phyloP scores from a whole-genome alignment of 2,113 vertebrate species.

The Channa argus region DNA sequence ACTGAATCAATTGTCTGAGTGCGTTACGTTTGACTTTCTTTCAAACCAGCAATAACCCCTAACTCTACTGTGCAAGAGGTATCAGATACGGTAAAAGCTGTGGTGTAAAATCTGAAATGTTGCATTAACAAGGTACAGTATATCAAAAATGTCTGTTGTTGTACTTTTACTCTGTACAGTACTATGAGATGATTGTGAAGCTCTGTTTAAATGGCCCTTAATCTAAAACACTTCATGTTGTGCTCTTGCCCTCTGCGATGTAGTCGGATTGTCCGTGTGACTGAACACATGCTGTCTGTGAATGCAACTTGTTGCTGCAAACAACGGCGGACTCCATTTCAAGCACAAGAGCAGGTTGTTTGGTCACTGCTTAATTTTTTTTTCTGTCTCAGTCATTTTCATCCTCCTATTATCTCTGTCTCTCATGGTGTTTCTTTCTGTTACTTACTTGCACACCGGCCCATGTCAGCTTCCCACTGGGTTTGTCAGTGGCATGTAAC shows the following conservation, averaged over 20 bases:
- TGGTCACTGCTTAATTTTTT: conserved; percentile 58
- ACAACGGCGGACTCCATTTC: conserved; percentile 66
- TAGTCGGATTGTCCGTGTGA: conserved; percentile 53
- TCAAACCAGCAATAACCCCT: conserved; percentile 84
- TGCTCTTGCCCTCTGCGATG: conserved; percentile 59
- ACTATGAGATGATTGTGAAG: conserved; percentile 76
- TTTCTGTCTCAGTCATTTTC: conserved; percentile 36
- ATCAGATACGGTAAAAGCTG: conserved; percentile 67
- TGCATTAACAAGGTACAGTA: conserved; percentile 74
- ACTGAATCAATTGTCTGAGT: conserved; percentile 68
- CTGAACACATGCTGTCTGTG: conserved; percentile 54
- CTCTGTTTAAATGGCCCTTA: conserved; percentile 74
- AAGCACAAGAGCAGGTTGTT: conserved; percentile 80
- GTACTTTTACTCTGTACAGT: conserved; percentile 75
- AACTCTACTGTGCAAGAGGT: conserved; percentile 69
- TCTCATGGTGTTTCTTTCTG: conserved; percentile 16
- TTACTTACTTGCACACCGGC: conserved; percentile 32
- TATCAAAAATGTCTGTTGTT: conserved; percentile 71
- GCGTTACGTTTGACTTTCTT: conserved; percentile 67
- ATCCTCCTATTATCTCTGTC: conserved; percentile 12
- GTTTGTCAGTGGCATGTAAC: conserved; percentile 68
- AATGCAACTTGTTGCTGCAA: conserved; percentile 61
- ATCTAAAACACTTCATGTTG: conserved; percentile 64
- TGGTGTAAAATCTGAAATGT: conserved; percentile 66
- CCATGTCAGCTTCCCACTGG: conserved; percentile 58